Conservation (phyloP, 2,888 invertebrate species). For the Automeris io region DNA sequence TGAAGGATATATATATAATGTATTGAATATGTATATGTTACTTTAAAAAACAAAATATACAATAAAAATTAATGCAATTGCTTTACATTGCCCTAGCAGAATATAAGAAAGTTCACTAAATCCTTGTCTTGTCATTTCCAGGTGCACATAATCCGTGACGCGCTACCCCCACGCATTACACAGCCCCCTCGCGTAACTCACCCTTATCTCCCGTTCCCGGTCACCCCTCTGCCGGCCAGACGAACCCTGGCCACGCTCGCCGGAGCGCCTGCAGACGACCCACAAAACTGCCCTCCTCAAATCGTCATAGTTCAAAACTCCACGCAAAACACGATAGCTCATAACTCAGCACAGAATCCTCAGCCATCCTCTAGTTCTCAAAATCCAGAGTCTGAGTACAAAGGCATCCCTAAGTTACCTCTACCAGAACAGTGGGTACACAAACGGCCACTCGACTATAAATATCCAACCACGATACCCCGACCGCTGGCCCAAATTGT, state of each 20-base stretch:
- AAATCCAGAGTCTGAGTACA: constrained; percentile 23
- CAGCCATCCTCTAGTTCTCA: constrained; percentile 7
- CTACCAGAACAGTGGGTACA: constrained; percentile 67
- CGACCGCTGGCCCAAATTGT: constrained; percentile 55
- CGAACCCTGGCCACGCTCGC: constrained; percentile 25
- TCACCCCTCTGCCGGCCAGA: constrained; percentile 20
- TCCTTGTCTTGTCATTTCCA: constrained; percentile 22
- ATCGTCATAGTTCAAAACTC: constrained; percentile 31
- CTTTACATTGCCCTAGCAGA: too few relatives aligned
- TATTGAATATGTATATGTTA: too few relatives aligned
- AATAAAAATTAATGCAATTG: too few relatives aligned
- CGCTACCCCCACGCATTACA: constrained; percentile 17
- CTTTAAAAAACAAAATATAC: too few relatives aligned
- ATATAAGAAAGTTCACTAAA: too few relatives aligned
- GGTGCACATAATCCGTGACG: constrained; percentile 57
- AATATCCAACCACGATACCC: constrained; percentile 54
- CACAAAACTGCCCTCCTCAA: constrained; percentile 26
- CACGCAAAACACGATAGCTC: constrained; percentile 25
- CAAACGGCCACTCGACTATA: constrained; percentile 56
- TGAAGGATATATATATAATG: too few relatives aligned
- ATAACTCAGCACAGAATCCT: constrained; percentile 16
- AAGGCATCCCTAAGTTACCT: constrained; percentile 51
- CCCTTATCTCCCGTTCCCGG: constrained; percentile 14
- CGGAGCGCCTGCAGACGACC: constrained; percentile 26
- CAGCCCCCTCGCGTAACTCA: constrained; percentile 19